Conservation (phyloP, 2,888 invertebrate genomes). For the Leptinotarsa tumamoca region DNA sequence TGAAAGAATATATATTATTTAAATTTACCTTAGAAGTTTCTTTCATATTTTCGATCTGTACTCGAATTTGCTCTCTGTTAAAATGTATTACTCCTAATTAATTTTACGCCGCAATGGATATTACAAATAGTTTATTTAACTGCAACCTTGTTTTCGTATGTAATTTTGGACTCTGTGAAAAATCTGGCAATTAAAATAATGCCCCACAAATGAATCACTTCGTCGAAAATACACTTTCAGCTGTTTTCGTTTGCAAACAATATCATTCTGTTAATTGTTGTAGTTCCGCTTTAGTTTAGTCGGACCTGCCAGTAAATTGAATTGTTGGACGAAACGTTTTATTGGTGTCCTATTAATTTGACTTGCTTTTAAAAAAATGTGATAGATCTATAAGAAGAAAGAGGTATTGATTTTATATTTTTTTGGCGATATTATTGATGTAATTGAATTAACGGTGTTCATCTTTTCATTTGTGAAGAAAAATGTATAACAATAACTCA, state of each 20-base stretch:
- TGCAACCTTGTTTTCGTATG: slow-evolving; percentile 17
- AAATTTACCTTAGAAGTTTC: not conserved
- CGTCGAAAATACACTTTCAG: slow-evolving; percentile 4
- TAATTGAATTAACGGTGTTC: no score
- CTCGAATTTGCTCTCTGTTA: not conserved
- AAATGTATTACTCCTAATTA: slow-evolving; percentile 1
- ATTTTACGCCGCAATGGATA: not conserved
- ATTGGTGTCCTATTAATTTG: no score
- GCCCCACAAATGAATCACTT: slow-evolving; percentile 16
- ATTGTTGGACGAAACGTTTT: no score
- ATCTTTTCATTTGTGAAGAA: no score
- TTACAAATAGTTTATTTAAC: slow-evolving; percentile 10
- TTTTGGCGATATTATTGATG: no score
- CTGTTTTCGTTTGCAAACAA: slow-evolving; percentile 5
- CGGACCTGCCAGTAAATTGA: not conserved
- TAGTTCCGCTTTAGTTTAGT: not conserved
- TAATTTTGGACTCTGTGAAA: slow-evolving; percentile 9
- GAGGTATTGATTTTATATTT: no score
- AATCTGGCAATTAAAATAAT: slow-evolving; percentile 19
- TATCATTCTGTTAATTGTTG: slow-evolving; percentile 1
- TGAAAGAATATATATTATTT: not conserved
- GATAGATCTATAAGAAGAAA: no score
- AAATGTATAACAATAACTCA: no score
- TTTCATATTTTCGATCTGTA: not conserved
- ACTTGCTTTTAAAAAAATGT: no score